Evolutionary conservation across 2,888 invertebrate genomes (phyloP).

Genomic region (Drosophila acutilabella): DNA sequence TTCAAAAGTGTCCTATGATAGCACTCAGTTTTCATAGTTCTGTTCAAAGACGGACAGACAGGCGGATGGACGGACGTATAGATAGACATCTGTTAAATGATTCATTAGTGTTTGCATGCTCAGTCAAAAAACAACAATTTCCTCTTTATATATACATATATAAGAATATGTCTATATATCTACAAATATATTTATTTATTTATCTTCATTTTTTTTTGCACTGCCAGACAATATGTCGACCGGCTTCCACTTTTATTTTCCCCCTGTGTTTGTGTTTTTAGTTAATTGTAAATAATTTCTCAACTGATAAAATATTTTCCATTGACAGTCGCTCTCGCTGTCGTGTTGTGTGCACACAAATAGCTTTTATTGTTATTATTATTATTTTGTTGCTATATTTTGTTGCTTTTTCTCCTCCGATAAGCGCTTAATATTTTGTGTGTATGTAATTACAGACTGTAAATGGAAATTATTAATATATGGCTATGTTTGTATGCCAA

Average conservation of each 20-base stretch:
- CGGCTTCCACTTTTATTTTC: constrained; percentile 52
- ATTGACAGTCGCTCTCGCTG: constrained; percentile 25
- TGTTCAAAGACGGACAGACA: not conserved
- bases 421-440: constrained; percentile 5
- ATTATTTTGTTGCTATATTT: constrained; percentile 11
- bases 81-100: constrained; percentile 73
- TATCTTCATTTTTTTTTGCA: constrained; percentile 31
- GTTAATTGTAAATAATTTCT: constrained; percentile 60
- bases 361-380: constrained; percentile 26
- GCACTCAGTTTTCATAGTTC: constrained; percentile 52
- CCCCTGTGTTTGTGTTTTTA: constrained; percentile 32
- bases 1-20: constrained; percentile 53
- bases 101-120: constrained; percentile 64
- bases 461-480: constrained; percentile 23
- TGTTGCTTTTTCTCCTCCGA: not conserved
- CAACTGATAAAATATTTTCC: constrained; percentile 61
- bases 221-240: constrained; percentile 70
- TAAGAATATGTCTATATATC: constrained; percentile 25
- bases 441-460: constrained; percentile 19
- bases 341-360: not conserved
- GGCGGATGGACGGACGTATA: constrained; percentile 17
- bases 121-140: constrained; percentile 41
- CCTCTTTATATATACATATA: constrained; percentile 33
- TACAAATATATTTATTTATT: constrained; percentile 14
- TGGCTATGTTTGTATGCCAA: not conserved